Base-by-base conservation (phyloP, 2,888 invertebrate genomes). In the Apantesis nais region DNA sequence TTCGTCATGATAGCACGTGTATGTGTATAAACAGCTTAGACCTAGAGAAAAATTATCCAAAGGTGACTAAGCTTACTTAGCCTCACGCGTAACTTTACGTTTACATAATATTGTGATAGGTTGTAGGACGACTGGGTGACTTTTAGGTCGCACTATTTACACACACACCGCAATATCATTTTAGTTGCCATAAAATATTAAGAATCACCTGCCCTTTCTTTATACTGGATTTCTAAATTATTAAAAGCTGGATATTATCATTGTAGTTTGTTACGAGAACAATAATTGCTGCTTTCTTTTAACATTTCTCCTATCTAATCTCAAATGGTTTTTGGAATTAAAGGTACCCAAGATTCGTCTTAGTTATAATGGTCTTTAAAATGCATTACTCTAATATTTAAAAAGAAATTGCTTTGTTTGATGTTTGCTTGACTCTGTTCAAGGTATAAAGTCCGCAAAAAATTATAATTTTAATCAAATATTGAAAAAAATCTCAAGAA, bases 61-160 rank as follows among this genome's bases (percentile, higher is more conserved):
- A 3, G 22, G 19, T 66, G 12, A 31, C 41, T 63, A 44, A 41
- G 41, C 25, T 9, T 7, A 9, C 44, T 48, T 62, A 25, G 39
- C 25, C 29, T 0, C 41, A 48, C 34, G 29, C 12, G n/a, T 64
- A 37, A 25, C 14, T 55, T 16, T 44, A 19, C 29, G 31, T 65
- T 65, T 65, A 52, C 52, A 44, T 64, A 29, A 29, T 29, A 64
- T 41, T 64, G 64, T 64, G 2, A 37, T 12, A 62, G 34, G 22
- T 34, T 22, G 19, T 37, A 62, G 61, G 61, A 37, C 61, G 61
- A 12, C 61, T 62, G 22, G 37, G 37, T 62, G 61, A 62, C 61
- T 62, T 34, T 31, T n/a, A 37, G 37, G 61, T 34, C 61, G 22
- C 37, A 34, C 61, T 58, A 14, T 11, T 2, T n/a, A 52, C 48